Conservation (phyloP, 2,113 vertebrate species). For the Mustela nigripes region DNA sequence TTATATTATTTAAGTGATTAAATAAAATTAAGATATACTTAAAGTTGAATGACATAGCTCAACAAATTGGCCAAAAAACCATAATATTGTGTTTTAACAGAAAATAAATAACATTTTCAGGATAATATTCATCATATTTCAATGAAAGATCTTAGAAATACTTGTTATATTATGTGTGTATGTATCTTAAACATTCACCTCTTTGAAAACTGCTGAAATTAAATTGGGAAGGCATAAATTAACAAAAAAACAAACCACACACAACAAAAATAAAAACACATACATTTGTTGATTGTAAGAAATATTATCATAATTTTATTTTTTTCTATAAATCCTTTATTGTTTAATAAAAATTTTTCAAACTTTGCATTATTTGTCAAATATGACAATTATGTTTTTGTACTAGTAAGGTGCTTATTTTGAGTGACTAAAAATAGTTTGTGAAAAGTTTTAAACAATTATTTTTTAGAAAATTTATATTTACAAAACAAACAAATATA, state of each 20-base stretch:
- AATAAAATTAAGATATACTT: not conserved
- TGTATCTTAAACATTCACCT: not conserved
- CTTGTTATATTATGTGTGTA: not conserved
- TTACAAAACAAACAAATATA: not conserved
- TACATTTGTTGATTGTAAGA: not conserved
- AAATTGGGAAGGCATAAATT: not conserved
- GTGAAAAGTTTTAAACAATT: not conserved
- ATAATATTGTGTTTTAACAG: not conserved
- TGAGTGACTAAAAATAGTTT: not conserved
- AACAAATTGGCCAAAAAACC: not conserved
- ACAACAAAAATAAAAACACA: not conserved
- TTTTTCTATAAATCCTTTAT: not conserved
- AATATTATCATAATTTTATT: not conserved
- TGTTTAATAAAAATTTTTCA: not conserved
- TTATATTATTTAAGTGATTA: not conserved
- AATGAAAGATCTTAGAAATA: constrained; percentile 19
- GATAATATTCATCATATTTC: not conserved
- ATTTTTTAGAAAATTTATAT: not conserved
- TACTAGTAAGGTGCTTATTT: not conserved
- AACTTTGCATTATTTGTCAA: not conserved
- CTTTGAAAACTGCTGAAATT: not conserved
- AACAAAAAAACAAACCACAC: not conserved
- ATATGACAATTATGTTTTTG: not conserved
- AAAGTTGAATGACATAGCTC: not conserved
- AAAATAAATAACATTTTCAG: not conserved